A percentile compares a stretch with the other conserved stretches of the same genome.
Conservation (phyloP, 2,113 vertebrate genomes). For the Carassius auratus region DNA sequence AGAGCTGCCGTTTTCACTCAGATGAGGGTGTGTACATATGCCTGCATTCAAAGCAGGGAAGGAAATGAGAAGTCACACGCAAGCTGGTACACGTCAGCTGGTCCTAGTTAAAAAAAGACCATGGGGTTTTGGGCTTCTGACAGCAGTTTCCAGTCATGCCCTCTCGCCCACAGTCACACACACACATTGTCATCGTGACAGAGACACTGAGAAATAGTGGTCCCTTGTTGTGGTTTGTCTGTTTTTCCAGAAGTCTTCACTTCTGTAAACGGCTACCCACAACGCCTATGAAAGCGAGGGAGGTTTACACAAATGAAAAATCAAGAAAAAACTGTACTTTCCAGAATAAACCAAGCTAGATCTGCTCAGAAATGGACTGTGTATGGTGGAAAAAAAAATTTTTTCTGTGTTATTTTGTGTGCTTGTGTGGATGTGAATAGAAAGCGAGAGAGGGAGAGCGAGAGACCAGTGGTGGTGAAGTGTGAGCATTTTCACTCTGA, state of each 20-base stretch:
- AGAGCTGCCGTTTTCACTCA: slow-evolving; percentile 33
- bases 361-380: neutral
- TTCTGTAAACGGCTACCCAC: slow-evolving; percentile 16
- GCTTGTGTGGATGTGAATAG: neutral
- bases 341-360: neutral
- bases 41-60: slow-evolving; percentile 56
- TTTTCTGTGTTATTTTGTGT: neutral
- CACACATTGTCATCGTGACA: slow-evolving; percentile 6
- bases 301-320: neutral
- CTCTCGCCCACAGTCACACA: neutral
- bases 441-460: neutral
- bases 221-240: slow-evolving; percentile 7
- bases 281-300: neutral
- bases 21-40: neutral
- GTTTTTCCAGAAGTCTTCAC: slow-evolving; percentile 8
- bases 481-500: slow-evolving; percentile 17
- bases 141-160: slow-evolving; percentile 3
- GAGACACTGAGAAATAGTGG: neutral
- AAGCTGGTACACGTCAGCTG: slow-evolving; percentile 25
- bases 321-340: neutral
- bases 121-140: slow-evolving; percentile 22
- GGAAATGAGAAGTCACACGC: slow-evolving; percentile 66
- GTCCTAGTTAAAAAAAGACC: slow-evolving; percentile 33
- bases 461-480: neutral
- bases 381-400: neutral